Base-by-base conservation (phyloP, 2,888 invertebrate species). In the Choreutis nemorana region DNA sequence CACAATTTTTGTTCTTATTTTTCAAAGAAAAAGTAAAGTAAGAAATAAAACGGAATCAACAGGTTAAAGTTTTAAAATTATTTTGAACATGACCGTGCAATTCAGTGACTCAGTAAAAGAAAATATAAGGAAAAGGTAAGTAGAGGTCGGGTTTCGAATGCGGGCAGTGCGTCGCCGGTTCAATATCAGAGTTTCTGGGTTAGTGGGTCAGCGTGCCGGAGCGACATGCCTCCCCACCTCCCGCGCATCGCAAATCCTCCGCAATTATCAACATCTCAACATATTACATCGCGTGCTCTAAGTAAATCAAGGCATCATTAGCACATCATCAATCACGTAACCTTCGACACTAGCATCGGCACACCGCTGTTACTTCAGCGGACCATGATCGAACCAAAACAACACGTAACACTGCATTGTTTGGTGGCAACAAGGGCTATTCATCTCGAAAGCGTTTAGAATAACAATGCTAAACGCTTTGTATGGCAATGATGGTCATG, bases 151-250 rank as follows among this genome's bases (percentile, higher is more conserved):
- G 55, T 67, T 70, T 66, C 58, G 67, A 63, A 68, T 63, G 61
- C 63, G 65, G 62, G 63, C 57, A 53, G 56, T 61, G 64, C 63
- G 62, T 53, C 51, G 61, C 51, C 57, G 75, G 77, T 77, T 77
- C 77, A 77, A 77, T 77, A 78, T 32, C 75, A 73, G 61, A 58
- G 52, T 59, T 72, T 70, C 70, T 78, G 63, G 77, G 78, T 75
- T 63, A 78, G 77, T 78, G 70, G 75, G 77, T 64, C 77, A 77
- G 56, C 57, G 53, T 66, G 77, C 59, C 71, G 50, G 52, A 51
- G 47, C 40, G 42, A 44, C 50, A 41, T 48, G 50, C 56, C 49
- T 50, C 54, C 52, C 47, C 50, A 52, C 61, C 45, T 58, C 40
- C 49, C 48, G 41, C 47, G 38, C 45, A 39, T 35, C 40, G 41